phyloP scores from a whole-genome alignment of 1,140 invertebrate genomes.

The Episyrphus balteatus region DNA sequence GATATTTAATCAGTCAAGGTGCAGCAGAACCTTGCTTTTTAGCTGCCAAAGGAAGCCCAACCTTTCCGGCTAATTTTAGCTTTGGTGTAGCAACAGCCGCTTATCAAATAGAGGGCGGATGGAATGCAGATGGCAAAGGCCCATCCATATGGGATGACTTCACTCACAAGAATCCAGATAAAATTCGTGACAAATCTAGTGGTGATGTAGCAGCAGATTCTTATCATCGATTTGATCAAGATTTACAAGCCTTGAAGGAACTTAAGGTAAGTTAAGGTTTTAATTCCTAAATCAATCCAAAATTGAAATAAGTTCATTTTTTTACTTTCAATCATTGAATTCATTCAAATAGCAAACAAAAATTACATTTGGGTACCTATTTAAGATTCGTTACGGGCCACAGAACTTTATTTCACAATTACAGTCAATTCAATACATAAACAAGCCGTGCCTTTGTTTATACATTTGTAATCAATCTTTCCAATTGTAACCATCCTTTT shows the following conservation, averaged over 20 bases:
- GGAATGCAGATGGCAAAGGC: conserved; percentile 46
- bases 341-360: no score
- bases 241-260: conserved; percentile 37
- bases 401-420: no score
- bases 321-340: no score
- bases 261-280: conserved; percentile 12
- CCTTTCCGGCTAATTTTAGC: conserved; percentile 44
- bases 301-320: no score
- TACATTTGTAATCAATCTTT: no score
- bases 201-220: conserved; percentile 42
- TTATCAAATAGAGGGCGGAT: conserved; percentile 50
- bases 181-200: conserved; percentile 34
- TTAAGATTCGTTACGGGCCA: no score
- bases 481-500: no score
- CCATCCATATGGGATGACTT: conserved; percentile 46
- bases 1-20: no score
- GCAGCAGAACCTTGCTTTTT: no score
- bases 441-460: no score
- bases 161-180: conserved; percentile 38
- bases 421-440: no score
- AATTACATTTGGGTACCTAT: no score
- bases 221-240: conserved; percentile 40
- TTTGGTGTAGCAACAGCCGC: conserved; percentile 45
- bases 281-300: neutral
- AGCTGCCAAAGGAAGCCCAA: neutral